Conservation (phyloP, 2,888 invertebrate species). For the Lasioglossum leucozonium region DNA sequence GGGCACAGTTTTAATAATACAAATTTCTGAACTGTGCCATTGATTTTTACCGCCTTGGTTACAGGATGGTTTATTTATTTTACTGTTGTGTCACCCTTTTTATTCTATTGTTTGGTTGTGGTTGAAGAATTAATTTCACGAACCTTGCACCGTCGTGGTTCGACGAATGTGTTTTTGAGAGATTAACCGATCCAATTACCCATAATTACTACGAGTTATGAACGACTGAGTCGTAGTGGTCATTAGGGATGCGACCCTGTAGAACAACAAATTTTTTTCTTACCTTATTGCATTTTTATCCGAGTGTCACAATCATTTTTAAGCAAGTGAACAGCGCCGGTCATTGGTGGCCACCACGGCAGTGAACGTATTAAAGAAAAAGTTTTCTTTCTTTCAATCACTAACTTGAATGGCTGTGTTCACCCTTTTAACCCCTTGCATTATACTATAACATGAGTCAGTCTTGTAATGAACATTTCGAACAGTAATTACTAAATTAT, state of each 20-base stretch:
- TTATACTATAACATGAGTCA: too few relatives aligned
- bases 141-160: slow-evolving; percentile 29
- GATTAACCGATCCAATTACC: slow-evolving; percentile 15
- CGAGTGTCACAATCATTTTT: too few relatives aligned
- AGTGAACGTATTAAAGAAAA: neutral
- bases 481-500: too few relatives aligned
- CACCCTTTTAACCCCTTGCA: neutral
- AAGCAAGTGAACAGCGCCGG: too few relatives aligned
- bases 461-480: too few relatives aligned
- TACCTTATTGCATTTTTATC: neutral
- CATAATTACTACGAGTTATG: neutral
- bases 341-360: neutral
- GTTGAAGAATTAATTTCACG: slow-evolving; percentile 42
- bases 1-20: slow-evolving; percentile 11
- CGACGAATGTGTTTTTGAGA: slow-evolving; percentile 29
- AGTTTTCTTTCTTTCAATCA: neutral
- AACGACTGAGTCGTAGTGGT: neutral
- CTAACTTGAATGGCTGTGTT: neutral
- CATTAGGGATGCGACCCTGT: neutral
- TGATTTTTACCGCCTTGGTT: slow-evolving; percentile 31
- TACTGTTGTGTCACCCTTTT: slow-evolving; percentile 33
- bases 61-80: slow-evolving; percentile 28
- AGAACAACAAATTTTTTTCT: neutral
- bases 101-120: slow-evolving; percentile 56
- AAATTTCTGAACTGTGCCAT: slow-evolving; percentile 19